Base-by-base conservation (phyloP, 1,140 invertebrate genomes). In the Brachionus sp. region DNA sequence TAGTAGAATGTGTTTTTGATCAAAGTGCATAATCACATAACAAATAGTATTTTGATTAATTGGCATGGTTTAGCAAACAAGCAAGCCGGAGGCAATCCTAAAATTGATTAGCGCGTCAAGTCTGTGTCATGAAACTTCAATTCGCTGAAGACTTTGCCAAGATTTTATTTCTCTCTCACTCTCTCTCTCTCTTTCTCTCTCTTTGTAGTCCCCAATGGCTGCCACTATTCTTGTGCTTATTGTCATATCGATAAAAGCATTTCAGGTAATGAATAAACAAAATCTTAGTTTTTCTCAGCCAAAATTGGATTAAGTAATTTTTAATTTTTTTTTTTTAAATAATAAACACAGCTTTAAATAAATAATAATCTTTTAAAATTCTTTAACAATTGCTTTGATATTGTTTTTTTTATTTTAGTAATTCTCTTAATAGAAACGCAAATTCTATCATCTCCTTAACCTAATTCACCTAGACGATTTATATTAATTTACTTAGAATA, bases 231-330 rank as follows among this genome's bases (percentile, higher is more conserved):
- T 33, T 66, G 62, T 33, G 33, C 25, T 33, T 33, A 13, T 66
- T 66, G 33, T 66, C 33, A 33, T 19, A 57, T 19, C 6, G 6
- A 25, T 57, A 66, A 66, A 33, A 66, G 33, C 25, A 66, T 66
- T 33, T 33, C 62, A 66, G 62, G 33, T 33, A 66, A 66, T 13
- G 12, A 33, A 66, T 33, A 66, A 66, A 66, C 62, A 66, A n/a
- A 66, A 23, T 66, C 25, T 66, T 66, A 10, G 33, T 16, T 64
- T 64, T 64, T 66, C 33, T 66, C 12, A 33, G 62, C 33, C 66
- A 70, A 70, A 70, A 70, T 70, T 70, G 66, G 66, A 70, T 70
- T 70, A 70, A 70, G 66, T 23, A 70, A 70, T 70, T 70, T 70
- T 7, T 16, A 35, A 68, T 7, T 68, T 68, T 68, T 29, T 29